Evolutionary conservation across 2,797 vertebrate genomes (phyloP).

Genomic region (Poliocrania exsul): DNA sequence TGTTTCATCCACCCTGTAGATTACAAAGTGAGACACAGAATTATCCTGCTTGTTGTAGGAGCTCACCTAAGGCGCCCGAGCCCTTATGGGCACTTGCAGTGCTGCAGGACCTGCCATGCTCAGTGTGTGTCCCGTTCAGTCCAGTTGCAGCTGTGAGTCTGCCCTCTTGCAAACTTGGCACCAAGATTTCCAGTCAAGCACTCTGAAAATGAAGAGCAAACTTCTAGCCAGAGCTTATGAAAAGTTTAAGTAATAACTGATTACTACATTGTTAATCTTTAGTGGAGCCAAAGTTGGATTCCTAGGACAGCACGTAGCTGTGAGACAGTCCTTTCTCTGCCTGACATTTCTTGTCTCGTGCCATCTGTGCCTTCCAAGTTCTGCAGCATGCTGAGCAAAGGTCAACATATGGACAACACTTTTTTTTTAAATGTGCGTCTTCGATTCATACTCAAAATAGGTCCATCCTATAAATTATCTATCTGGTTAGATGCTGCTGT

Average conservation of each 20-base stretch:
- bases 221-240: background rate
- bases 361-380: background rate
- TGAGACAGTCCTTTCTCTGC: background rate
- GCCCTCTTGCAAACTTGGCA: background rate
- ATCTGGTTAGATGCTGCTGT: background rate
- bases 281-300: background rate
- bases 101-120: background rate
- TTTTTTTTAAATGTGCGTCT: background rate
- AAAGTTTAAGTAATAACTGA: background rate
- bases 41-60: background rate
- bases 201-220: background rate
- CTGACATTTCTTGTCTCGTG: background rate
- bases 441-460: background rate
- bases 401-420: background rate
- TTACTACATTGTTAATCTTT: background rate
- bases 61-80: background rate
- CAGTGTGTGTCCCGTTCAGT: rapidly evolving
- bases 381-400: background rate
- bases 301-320: background rate
- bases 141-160: background rate
- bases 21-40: background rate
- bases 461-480: background rate
- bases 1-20: background rate
- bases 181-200: background rate
- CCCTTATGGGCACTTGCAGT: background rate